Evolutionary conservation across 2,797 vertebrate genomes (phyloP).

Genomic region (Holocentrus rufus): DNA sequence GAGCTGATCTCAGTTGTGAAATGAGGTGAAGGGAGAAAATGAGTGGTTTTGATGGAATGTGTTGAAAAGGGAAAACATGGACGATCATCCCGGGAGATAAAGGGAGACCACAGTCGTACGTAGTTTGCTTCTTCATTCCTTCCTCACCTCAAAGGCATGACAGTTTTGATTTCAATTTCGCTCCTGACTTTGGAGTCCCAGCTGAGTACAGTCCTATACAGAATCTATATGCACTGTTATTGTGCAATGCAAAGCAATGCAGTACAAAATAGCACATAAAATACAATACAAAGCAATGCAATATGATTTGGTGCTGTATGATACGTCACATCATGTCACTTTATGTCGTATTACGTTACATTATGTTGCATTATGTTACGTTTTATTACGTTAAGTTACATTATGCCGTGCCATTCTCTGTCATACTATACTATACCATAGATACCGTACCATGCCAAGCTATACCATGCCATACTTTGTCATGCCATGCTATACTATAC

Average conservation of each 20-base stretch:
- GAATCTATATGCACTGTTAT: constrained; percentile 18
- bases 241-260: constrained; percentile 1
- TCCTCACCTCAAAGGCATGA: constrained; percentile 12
- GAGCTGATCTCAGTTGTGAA: constrained; percentile 14
- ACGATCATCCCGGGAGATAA: constrained; percentile 42
- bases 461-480: no score
- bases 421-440: neutral
- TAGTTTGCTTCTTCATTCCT: constrained; percentile 13
- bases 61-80: constrained; percentile 46
- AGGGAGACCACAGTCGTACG: neutral
- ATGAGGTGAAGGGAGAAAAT: constrained; percentile 13
- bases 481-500: neutral
- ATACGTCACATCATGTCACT: no score
- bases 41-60: constrained; percentile 57
- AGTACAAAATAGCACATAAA: neutral
- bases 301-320: no score
- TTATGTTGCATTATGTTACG: no score
- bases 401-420: neutral
- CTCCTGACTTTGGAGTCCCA: constrained; percentile 2
- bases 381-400: no score
- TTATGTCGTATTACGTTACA: no score
- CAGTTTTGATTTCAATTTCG: constrained; percentile 11
- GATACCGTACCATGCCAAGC: no score
- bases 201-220: neutral
- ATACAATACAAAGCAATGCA: neutral